Evolutionary conservation across 1,140 invertebrate species (phyloP), one percentile per base, ranked within the genome.

Genomic region (Lucilia cuprina): DNA sequence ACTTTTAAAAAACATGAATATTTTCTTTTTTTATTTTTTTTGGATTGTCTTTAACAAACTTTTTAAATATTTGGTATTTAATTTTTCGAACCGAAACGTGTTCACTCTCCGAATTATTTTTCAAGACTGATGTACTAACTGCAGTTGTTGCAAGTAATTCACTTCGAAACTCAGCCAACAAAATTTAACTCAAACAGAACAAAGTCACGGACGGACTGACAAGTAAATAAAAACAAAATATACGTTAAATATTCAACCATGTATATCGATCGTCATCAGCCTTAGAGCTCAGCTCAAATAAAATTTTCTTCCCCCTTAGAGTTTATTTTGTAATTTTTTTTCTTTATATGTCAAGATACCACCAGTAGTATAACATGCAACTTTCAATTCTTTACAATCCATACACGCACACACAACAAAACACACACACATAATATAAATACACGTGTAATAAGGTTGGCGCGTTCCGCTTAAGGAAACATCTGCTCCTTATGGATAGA

Each of bases 381-480:
- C 19, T 19, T 70, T 70, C n/a, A 21, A 10, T 70, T 30, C 25
- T 30, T 30, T 30, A 70, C 21, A 70, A 19, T 70, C 19, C 65
- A 70, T 21, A 65, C 60, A 65, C n/a, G 17, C 17, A 65, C n/a
- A n/a, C 17, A n/a, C 13, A n/a, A 14, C 14, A 19, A 55, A 41
- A 41, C 19, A 50, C 41, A 21, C 41, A 49, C 47, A 49, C 41
- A 35, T 41, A 21, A 50, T 50, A 49, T 17, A 80, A 80, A 47
- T 50, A 80, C 74, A 77, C 74, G 74, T 80, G 77, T 49, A 80
- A 80, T 80, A 80, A 80, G 47, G 88, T 89, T 89, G 88, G 88
- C 88, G 88, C 88, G 88, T 89, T 89, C 88, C 88, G 85, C 87
- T 65, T 86, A 82, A 82, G 85, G 83, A 88, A 89, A 89, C 88